phyloP scores from a whole-genome alignment of 1,140 invertebrate genomes.

The Zaprionus africanus region DNA sequence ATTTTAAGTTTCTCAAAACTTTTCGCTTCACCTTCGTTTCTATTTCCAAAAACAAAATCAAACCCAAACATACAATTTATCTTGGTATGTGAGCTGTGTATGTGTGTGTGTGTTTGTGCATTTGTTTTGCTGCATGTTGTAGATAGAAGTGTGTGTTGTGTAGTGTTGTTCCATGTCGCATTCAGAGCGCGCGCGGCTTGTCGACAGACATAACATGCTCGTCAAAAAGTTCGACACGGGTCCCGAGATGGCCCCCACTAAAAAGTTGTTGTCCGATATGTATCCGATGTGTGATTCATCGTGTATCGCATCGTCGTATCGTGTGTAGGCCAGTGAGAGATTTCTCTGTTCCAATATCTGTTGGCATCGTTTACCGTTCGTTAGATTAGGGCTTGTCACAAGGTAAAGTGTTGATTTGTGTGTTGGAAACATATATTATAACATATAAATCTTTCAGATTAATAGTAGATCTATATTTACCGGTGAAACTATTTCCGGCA shows the following conservation, averaged over 20 bases:
- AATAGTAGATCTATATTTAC: conserved; percentile 66
- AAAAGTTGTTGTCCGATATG: conserved; percentile 29
- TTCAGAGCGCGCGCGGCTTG: conserved; percentile 15
- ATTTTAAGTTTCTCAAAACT: background rate
- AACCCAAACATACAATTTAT: conserved; percentile 1
- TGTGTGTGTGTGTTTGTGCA: conserved; percentile 21
- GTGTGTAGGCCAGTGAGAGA: conserved; percentile 21
- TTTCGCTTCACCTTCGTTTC: background rate
- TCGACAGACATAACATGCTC: conserved; percentile 31
- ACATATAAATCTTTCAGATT: conserved; percentile 56
- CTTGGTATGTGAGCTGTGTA: background rate
- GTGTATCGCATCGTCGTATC: conserved; percentile 20
- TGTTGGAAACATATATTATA: conserved; percentile 3
- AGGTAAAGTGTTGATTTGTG: conserved; percentile 38
- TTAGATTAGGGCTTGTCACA: conserved; percentile 32
- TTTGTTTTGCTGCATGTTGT: conserved; percentile 26
- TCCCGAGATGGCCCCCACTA: conserved; percentile 26
- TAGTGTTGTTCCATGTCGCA: conserved; percentile 26
- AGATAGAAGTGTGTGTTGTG: conserved; percentile 11
- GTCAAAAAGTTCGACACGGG: conserved; percentile 51
- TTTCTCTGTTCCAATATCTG: conserved; percentile 11
- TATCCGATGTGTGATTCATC: conserved; percentile 39
- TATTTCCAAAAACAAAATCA: background rate
- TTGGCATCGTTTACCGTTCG: conserved; percentile 32
- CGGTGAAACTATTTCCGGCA: conserved; percentile 13